These are phyloP conservation scores for Melanotaenia boesemani DNA, from an alignment of 2,797 vertebrate genomes.

Conservation along the genomic window DNA sequence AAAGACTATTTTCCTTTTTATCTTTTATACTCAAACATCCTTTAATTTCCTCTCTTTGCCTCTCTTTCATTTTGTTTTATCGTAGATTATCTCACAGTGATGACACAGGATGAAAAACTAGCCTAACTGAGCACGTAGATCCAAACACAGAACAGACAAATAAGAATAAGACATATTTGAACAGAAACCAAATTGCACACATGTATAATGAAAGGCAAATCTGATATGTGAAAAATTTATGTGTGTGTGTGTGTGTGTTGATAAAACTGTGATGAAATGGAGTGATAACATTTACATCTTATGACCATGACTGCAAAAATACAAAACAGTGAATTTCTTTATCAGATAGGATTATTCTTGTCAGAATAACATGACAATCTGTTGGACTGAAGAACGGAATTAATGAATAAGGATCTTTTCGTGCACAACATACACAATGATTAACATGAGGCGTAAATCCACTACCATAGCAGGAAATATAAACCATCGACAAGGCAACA, in stretches of 20 bases:
- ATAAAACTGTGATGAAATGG: conserved; percentile 59
- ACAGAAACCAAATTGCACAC: conserved; percentile 32
- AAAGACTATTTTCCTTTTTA: neutral
- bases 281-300: conserved; percentile 23
- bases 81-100: conserved; percentile 37
- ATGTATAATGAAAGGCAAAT: conserved; percentile 46
- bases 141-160: conserved; percentile 33
- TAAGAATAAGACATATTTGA: conserved; percentile 48
- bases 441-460: too few relatives aligned
- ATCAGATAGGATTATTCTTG: conserved; percentile 3
- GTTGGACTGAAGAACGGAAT: too few relatives aligned
- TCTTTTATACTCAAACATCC: conserved; percentile 12
- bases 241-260: conserved; percentile 40
- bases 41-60: conserved; percentile 15
- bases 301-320: conserved; percentile 35
- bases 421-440: too few relatives aligned
- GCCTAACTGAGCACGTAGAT: conserved; percentile 10
- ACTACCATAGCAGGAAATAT: too few relatives aligned
- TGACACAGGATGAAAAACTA: conserved; percentile 40
- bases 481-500: too few relatives aligned
- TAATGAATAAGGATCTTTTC: too few relatives aligned
- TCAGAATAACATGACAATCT: neutral
- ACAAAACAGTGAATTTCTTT: conserved; percentile 15
- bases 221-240: conserved; percentile 25
- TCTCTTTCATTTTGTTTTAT: conserved; percentile 26